Conservation (phyloP, 2,113 vertebrate species). For the Carettochelys insculpta region DNA sequence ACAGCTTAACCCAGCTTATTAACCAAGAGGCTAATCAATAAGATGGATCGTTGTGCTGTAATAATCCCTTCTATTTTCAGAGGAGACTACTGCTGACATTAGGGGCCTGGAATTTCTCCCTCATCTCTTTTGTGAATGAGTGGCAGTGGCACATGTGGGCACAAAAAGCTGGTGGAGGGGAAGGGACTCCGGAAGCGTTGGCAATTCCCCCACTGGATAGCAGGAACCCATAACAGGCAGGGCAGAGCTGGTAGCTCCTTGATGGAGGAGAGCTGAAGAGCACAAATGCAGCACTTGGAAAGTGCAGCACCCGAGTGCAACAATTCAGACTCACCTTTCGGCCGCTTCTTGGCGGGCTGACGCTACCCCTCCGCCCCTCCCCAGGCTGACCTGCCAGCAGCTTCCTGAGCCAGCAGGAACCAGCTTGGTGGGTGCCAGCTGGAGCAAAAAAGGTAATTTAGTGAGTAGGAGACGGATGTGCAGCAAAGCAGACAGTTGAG, state of each 20-base stretch:
- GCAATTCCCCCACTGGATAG: not conserved
- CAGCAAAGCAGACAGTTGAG: not conserved
- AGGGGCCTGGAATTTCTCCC: not conserved
- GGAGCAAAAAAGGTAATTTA: not conserved
- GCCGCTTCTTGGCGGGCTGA: not conserved
- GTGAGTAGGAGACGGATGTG: not conserved
- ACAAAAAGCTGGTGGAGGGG: fast-evolving
- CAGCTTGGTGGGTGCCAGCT: not conserved
- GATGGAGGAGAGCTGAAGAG: fast-evolving
- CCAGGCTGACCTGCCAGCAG: not conserved
- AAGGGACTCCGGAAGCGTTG: too few species aligned
- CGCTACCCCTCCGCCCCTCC: not conserved
- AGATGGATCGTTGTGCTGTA: slow-evolving; percentile 62
- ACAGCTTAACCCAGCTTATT: slow-evolving; percentile 52
- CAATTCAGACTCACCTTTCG: not conserved
- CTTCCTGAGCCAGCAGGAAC: not conserved
- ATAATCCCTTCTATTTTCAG: slow-evolving; percentile 63
- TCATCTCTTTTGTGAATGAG: not conserved
- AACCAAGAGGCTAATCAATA: slow-evolving; percentile 38
- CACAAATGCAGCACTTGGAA: not conserved
- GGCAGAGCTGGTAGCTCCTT: not conserved
- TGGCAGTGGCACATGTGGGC: not conserved
- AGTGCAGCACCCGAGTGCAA: not conserved
- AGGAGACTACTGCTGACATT: slow-evolving; percentile 34
- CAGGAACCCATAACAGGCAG: not conserved